Evolutionary conservation across 1,140 invertebrate species (phyloP).

Genomic region (Coenobita brevimanus): DNA sequence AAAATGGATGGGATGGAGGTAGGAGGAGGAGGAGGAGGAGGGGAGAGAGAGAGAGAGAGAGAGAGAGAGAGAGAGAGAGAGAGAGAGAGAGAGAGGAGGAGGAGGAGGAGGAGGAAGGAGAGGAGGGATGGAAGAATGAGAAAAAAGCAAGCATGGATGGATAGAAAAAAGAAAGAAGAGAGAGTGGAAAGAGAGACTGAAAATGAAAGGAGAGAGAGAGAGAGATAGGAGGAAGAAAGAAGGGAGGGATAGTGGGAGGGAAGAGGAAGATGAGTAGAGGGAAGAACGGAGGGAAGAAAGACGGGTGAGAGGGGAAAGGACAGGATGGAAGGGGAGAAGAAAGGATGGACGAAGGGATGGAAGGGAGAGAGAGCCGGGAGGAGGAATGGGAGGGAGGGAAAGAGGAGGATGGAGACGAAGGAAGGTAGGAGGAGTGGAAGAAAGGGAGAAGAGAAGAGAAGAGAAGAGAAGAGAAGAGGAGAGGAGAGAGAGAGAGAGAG

Average conservation of each 20-base stretch:
- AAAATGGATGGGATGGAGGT: conserved; percentile 5
- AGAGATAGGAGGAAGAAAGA: not conserved
- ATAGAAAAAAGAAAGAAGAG: not conserved
- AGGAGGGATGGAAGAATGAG: no score
- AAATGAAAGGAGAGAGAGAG: not conserved
- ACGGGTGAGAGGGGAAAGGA: not conserved
- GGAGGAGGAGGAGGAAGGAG: not conserved
- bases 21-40: conserved; percentile 37
- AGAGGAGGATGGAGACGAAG: not conserved
- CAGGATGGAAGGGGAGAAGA: not conserved
- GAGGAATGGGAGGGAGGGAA: no score
- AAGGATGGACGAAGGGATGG: not conserved
- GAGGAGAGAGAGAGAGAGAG: not conserved
- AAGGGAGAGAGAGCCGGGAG: not conserved
- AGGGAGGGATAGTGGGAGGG: not conserved
- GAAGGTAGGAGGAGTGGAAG: no score
- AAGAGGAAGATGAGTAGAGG: not conserved
- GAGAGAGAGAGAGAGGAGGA: not conserved
- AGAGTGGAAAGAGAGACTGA: not conserved
- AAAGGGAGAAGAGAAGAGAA: not conserved
- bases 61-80: conserved; percentile 27
- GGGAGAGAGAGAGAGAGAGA: conserved; percentile 36
- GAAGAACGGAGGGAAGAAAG: not conserved
- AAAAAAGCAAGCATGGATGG: no score
- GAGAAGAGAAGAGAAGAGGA: not conserved